Evolutionary conservation across 1,140 invertebrate species (phyloP), one percentile per base, ranked within the genome.

Genomic region (Drosophila ananassae): DNA sequence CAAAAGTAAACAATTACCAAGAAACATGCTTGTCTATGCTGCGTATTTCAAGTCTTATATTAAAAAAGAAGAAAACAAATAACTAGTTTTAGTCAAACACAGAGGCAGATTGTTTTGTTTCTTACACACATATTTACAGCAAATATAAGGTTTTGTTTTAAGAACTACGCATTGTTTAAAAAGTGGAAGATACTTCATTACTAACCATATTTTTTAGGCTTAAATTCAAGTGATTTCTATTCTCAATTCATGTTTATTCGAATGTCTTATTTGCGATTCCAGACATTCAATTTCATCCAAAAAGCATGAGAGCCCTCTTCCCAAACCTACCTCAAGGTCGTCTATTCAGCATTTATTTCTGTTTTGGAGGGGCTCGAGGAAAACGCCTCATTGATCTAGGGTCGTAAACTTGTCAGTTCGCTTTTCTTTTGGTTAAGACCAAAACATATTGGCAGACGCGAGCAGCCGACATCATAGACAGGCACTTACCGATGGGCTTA

Each of bases 391-490:
- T 57, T 81, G 79, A 77, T 76, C 79, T 44, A 41, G 52, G 69
- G 79, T 60, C 80, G 84, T 83, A 61, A 84, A 83, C 64, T 79
- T 83, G 72, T 76, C 66, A 78, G 60, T 54, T 61, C 21, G 28
- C 34, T 52, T 52, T 48, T 37, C 39, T 76, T 82, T 62, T 76
- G 54, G 17, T 60, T 77, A 52, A 57, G 63, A 48, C 68, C 17
- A 13, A 68, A 83, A 82, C 75, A 82, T 78, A 82, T 82, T 78
- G 79, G 62, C 41, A 54, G 47, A 44, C 51, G 67, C 51, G 46
- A n/a, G 58, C 57, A n/a, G 58, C 61, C 73, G 75, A 77, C 67
- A 55, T 61, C 75, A 62, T 62, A 73, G 77, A 64, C 77, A 62
- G 54, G 44, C 66, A 47, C 48, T 71, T 71, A 59, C 47, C 17